Conservation (phyloP, 2,113 vertebrate species). For the Collichthys lucidus region DNA sequence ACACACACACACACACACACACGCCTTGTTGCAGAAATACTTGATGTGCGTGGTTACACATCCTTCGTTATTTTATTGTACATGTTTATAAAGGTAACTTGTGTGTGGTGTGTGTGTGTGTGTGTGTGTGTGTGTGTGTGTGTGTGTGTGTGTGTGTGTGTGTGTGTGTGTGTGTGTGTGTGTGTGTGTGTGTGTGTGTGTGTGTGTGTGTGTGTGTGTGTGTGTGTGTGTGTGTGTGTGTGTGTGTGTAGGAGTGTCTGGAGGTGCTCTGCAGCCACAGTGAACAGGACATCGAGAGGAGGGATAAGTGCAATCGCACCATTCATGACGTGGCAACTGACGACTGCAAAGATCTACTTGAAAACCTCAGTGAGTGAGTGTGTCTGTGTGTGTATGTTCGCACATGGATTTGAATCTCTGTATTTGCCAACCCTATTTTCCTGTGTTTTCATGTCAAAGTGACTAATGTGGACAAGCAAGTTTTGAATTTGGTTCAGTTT, state of each 20-base stretch:
- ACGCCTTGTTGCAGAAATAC: background rate
- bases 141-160: conserved; percentile 68
- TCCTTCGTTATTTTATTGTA: background rate
- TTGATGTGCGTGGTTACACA: background rate
- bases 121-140: conserved; percentile 42
- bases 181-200: conserved; percentile 52
- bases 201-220: conserved; percentile 12
- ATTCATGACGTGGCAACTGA: conserved; percentile 96
- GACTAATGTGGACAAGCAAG: no score
- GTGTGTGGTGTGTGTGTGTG: conserved; percentile 30
- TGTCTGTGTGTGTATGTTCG: background rate
- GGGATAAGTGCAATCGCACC: conserved; percentile 92
- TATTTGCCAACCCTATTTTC: no score
- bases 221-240: conserved; percentile 53
- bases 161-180: conserved; percentile 32
- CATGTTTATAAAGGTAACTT: background rate
- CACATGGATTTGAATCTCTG: background rate
- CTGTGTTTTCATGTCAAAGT: no score
- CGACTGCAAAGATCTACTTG: conserved; percentile 96
- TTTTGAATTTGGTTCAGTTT: no score
- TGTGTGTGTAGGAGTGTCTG: conserved; percentile 90
- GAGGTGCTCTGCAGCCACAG: conserved; percentile 93
- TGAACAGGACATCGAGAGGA: conserved; percentile 91
- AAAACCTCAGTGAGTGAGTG: conserved; percentile 92
- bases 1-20: no score